phyloP scores from a whole-genome alignment of 2,888 invertebrate genomes.

The Yponomeuta sedellus region DNA sequence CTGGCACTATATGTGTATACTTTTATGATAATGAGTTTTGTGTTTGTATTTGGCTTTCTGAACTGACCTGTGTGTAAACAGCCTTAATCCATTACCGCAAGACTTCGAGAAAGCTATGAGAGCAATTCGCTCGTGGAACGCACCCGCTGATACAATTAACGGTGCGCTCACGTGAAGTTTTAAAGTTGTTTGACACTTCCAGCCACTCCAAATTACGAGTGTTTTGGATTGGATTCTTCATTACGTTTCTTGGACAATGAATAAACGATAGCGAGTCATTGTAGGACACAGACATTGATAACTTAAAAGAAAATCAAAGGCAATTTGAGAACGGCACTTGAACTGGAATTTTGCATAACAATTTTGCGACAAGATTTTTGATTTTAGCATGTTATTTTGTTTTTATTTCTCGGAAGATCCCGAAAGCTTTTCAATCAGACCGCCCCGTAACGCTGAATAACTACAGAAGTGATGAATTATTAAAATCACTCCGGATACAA shows the following conservation, averaged over 20 bases:
- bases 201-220: not conserved
- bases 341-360: not conserved
- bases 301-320: not conserved
- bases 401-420: not conserved
- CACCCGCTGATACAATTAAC: not conserved
- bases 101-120: no score
- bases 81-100: no score
- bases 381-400: not conserved
- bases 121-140: not conserved
- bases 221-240: no score
- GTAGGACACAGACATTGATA: not conserved
- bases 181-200: not conserved
- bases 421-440: constrained; percentile 4
- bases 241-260: no score
- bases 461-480: constrained; percentile 62
- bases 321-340: not conserved
- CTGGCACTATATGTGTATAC: no score
- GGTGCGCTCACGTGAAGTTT: not conserved
- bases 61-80: no score
- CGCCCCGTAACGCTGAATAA: constrained; percentile 2
- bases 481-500: constrained; percentile 70
- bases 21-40: no score
- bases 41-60: no score
- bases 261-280: no score
- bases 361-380: not conserved